phyloP scores from a whole-genome alignment of 2,888 invertebrate species.

The Notodonta dromedarius region DNA sequence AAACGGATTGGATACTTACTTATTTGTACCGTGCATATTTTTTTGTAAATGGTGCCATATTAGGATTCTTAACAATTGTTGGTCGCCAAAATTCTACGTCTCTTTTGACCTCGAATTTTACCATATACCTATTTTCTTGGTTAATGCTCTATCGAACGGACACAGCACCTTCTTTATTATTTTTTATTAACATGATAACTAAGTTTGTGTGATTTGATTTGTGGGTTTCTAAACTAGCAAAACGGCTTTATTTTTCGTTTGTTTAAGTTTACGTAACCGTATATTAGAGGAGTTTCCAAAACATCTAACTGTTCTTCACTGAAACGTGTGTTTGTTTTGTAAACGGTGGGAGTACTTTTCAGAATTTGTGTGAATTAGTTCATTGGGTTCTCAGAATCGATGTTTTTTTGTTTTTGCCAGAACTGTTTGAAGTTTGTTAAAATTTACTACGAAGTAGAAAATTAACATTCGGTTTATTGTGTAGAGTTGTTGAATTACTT shows the following conservation, averaged over 20 bases:
- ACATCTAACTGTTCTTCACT: conserved; percentile 39
- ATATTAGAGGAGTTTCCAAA: conserved; percentile 43
- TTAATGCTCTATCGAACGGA: conserved; percentile 22
- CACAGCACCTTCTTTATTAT: conserved; percentile 10
- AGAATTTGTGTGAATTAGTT: conserved; percentile 39
- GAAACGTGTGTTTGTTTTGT: conserved; percentile 38
- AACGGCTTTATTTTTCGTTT: conserved; percentile 23
- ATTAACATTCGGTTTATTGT: conserved; percentile 39
- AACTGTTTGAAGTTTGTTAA: conserved; percentile 27
- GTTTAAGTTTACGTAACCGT: conserved; percentile 35
- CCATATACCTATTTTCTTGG: too few species aligned
- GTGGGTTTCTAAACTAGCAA: conserved; percentile 28
- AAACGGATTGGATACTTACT: too few species aligned
- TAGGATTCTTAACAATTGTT: too few species aligned
- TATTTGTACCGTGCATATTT: too few species aligned
- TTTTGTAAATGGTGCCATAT: too few species aligned
- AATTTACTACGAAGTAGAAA: conserved; percentile 32
- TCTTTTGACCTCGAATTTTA: too few species aligned
- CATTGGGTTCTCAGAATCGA: conserved; percentile 29
- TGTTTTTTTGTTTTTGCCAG: conserved; percentile 36
- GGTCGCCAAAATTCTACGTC: too few species aligned
- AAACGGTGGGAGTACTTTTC: conserved; percentile 46
- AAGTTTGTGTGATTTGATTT: conserved; percentile 34
- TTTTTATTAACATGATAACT: conserved; percentile 33
- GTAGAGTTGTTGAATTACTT: conserved; percentile 43